phyloP scores from a whole-genome alignment of 2,888 invertebrate genomes.

The Chouioia cunea region DNA sequence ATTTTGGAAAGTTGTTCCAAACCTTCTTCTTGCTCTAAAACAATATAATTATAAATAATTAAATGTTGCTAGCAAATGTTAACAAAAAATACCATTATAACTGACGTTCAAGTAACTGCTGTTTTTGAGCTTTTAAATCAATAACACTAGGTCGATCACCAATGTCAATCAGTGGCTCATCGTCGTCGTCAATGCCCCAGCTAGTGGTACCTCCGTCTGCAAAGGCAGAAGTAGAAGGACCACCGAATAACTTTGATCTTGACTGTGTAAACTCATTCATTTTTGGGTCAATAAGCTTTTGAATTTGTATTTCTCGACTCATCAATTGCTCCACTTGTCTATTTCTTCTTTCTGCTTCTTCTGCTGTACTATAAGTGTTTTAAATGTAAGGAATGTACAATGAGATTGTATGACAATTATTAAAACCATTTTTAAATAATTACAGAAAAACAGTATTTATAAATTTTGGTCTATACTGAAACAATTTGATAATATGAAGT shows the following conservation, averaged over 20 bases:
- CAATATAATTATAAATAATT: conserved; percentile 11
- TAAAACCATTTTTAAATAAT: conserved; percentile 47
- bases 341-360: conserved; percentile 75
- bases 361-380: conserved; percentile 70
- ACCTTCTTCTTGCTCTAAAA: conserved; percentile 80
- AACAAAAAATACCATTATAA: conserved; percentile 6
- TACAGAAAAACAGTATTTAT: background rate
- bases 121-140: conserved; percentile 73
- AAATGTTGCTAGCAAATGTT: background rate
- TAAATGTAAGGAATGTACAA: conserved; percentile 54
- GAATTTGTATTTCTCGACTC: conserved; percentile 73
- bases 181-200: conserved; percentile 67
- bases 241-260: conserved; percentile 63
- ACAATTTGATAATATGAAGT: no score
- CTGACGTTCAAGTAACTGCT: conserved; percentile 73
- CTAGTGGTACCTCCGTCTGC: conserved; percentile 69
- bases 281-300: conserved; percentile 70
- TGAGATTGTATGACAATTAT: background rate
- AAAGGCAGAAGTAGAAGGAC: conserved; percentile 59
- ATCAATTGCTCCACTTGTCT: conserved; percentile 74
- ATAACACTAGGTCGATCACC: conserved; percentile 63
- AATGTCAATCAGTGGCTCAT: conserved; percentile 67
- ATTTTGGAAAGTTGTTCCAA: conserved; percentile 81
- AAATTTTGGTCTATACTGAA: no score
- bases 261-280: conserved; percentile 60